phyloP scores from a whole-genome alignment of 2,888 invertebrate species.

The Leptopterna dolabrata region DNA sequence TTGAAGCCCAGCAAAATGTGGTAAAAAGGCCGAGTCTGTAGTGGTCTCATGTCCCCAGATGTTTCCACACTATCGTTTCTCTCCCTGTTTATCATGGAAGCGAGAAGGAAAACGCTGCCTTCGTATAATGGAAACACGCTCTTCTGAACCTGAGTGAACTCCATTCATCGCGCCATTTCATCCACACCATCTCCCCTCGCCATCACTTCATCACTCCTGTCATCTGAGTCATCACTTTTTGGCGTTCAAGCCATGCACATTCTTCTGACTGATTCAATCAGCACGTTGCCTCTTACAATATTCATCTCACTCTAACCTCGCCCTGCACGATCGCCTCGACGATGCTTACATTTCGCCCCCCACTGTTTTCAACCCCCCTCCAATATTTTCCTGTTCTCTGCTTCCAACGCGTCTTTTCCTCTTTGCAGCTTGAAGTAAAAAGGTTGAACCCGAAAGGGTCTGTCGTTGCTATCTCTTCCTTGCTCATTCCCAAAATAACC shows the following conservation, averaged over 20 bases:
- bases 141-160: not conserved
- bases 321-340: not conserved
- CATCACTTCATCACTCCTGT: not conserved
- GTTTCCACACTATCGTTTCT: too few relatives aligned
- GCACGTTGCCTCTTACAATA: slow-evolving; percentile 8
- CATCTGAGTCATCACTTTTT: slow-evolving; percentile 41
- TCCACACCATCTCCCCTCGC: not conserved
- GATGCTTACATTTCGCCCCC: not conserved
- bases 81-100: not conserved
- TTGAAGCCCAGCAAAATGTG: too few relatives aligned
- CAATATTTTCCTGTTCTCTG: slow-evolving; percentile 5
- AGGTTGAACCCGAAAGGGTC: not conserved
- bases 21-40: too few relatives aligned
- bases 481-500: not conserved
- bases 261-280: slow-evolving; percentile 46
- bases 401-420: not conserved
- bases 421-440: not conserved
- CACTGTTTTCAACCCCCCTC: not conserved
- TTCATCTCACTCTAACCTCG: not conserved
- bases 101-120: not conserved
- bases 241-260: not conserved
- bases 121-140: slow-evolving; percentile 11
- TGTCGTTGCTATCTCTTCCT: not conserved
- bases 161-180: not conserved
- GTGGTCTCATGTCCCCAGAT: too few relatives aligned